Percentiles rank a stretch among this genome's conserved stretches.
Conservation (phyloP, 2,888 invertebrate genomes). For the Bugulina stolonifera region DNA sequence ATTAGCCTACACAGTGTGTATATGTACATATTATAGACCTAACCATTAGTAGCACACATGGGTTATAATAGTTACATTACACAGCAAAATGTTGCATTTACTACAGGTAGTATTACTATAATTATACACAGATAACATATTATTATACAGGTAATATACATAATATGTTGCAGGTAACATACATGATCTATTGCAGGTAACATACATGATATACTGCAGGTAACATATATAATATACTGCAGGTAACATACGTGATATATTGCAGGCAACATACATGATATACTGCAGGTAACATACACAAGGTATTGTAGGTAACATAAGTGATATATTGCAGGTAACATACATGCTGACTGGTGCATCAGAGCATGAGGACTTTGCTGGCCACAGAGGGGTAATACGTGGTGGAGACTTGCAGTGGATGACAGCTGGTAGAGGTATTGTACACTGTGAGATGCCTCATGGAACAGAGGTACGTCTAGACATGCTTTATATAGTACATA, state of each 20-base stretch:
- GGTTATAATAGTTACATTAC: no score
- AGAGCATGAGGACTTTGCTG: slow-evolving; percentile 42
- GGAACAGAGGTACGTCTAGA: slow-evolving; percentile 33
- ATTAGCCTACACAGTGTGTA: no score
- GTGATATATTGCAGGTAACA: slow-evolving; percentile 30
- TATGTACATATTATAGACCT: no score
- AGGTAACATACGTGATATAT: no score
- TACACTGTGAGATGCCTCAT: slow-evolving; percentile 52
- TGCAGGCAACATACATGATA: no score
- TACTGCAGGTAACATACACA: no score
- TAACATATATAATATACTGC: slow-evolving; percentile 38
- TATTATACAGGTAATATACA: no score
- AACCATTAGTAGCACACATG: no score
- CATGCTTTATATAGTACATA: slow-evolving; percentile 36
- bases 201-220: slow-evolving; percentile 35
- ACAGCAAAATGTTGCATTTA: no score
- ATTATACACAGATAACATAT: no score
- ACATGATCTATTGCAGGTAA: slow-evolving; percentile 33
- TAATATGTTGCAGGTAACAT: slow-evolving; percentile 33
- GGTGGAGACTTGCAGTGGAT: slow-evolving; percentile 46
- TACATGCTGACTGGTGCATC: slow-evolving; percentile 41
- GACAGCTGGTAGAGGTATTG: slow-evolving; percentile 52
- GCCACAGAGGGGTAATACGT: slow-evolving; percentile 36
- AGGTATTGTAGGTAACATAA: no score
- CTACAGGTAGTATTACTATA: no score